These are phyloP conservation scores for Crotophaga sulcirostris DNA, from an alignment of 2,113 vertebrate genomes.

Conservation along the genomic window DNA sequence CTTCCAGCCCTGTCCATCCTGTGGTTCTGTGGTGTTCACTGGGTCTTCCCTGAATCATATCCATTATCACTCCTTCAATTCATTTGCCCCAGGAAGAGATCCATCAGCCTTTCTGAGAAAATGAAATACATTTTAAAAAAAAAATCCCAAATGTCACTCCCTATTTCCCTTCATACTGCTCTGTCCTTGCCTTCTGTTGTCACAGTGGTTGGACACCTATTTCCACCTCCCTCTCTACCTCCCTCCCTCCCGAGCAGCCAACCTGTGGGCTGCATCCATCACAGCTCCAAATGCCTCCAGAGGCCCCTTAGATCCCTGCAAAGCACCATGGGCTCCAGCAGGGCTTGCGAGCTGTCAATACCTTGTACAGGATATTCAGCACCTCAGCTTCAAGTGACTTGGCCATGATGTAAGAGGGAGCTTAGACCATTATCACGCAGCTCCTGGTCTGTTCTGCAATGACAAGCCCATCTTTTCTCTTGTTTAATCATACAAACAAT, in stretches of 20 bases:
- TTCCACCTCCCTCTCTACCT: neutral
- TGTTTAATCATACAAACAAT: neutral
- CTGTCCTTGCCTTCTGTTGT: neutral
- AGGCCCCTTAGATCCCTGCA: neutral
- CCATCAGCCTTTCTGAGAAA: neutral
- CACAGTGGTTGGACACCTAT: neutral
- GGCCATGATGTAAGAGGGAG: neutral
- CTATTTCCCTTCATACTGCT: neutral
- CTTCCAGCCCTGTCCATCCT: too few species aligned
- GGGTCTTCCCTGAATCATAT: neutral
- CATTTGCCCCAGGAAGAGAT: neutral
- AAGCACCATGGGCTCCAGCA: neutral
- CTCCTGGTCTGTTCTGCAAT: neutral
- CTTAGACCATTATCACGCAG: neutral
- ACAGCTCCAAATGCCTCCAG: neutral
- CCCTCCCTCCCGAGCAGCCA: neutral
- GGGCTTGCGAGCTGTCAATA: neutral
- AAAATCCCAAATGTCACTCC: rapidly evolving
- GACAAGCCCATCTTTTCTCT: neutral
- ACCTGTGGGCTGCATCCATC: neutral
- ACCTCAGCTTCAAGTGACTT: neutral
- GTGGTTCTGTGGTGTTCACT: neutral
- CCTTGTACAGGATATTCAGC: neutral
- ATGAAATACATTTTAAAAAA: neutral
- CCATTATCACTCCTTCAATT: neutral